Evolutionary conservation across 2,797 vertebrate genomes (phyloP).

Genomic region (Neostethus bicornis): DNA sequence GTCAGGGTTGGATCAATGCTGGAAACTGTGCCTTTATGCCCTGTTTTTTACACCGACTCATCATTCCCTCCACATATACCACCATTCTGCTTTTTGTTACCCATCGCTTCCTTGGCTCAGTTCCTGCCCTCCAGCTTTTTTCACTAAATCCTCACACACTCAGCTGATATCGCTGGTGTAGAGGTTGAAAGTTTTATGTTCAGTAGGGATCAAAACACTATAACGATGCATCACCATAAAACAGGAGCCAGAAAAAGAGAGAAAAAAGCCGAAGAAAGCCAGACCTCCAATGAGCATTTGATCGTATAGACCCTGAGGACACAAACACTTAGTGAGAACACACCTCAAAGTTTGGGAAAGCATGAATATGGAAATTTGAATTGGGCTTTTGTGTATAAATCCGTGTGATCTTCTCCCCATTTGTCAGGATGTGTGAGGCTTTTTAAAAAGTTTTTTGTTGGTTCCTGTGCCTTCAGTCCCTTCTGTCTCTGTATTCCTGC

Average conservation of each 20-base stretch:
- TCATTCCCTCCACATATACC: neutral
- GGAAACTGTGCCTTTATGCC: neutral
- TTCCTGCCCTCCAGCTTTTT: neutral
- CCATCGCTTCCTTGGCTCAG: neutral
- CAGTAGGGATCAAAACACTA: neutral
- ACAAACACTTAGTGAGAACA: neutral
- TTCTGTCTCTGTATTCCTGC: neutral
- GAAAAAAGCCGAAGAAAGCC: neutral
- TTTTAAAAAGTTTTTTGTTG: neutral
- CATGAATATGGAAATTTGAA: constrained; percentile 2
- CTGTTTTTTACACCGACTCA: neutral
- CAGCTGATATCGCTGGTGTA: neutral
- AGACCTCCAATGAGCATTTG: neutral
- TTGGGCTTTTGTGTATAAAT: constrained; percentile 6
- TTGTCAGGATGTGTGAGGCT: neutral
- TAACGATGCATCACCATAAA: neutral
- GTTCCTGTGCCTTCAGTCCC: neutral
- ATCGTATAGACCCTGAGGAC: neutral
- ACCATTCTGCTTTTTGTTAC: neutral
- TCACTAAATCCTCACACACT: neutral
- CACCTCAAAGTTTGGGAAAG: neutral
- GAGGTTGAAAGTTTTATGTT: neutral
- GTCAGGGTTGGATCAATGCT: no score
- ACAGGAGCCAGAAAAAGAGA: no score
- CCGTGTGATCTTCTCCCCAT: neutral